Percentiles rank a stretch among this genome's conserved stretches.
These are phyloP conservation scores for Echinarachnius parma DNA, from an alignment of 53 echinoderm and acorn worm genomes.

Conservation along the genomic window DNA sequence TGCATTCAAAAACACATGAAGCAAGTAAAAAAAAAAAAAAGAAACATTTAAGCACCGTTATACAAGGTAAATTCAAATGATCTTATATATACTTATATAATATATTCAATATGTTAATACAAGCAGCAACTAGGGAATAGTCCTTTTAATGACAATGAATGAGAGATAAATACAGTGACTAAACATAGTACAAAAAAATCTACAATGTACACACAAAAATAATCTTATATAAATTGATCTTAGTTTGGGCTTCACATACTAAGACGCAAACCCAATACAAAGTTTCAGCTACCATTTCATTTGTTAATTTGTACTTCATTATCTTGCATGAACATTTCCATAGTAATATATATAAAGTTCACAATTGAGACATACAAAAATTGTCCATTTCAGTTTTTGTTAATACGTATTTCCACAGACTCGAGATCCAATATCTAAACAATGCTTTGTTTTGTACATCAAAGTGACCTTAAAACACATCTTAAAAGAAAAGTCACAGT, in stretches of 20 bases:
- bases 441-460: too few relatives aligned
- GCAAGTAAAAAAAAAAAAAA: constrained; percentile 47
- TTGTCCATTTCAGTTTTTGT: constrained; percentile 45
- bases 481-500: too few relatives aligned
- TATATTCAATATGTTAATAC: constrained; percentile 52
- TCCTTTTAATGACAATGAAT: constrained; percentile 27
- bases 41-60: constrained; percentile 46
- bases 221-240: too few relatives aligned
- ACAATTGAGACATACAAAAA: constrained; percentile 21
- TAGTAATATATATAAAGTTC: constrained; percentile 24
- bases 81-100: too few relatives aligned
- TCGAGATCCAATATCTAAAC: neutral
- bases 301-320: too few relatives aligned
- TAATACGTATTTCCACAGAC: neutral
- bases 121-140: constrained; percentile 53
- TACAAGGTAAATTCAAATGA: constrained; percentile 52
- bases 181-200: constrained; percentile 50
- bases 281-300: constrained; percentile 22
- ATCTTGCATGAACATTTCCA: constrained; percentile 16
- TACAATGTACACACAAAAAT: constrained; percentile 54
- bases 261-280: too few relatives aligned
- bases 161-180: constrained; percentile 48
- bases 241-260: too few relatives aligned
- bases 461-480: too few relatives aligned
- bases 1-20: constrained; percentile 42